Percentiles rank a stretch among this genome's conserved stretches.
These are phyloP conservation scores for Hylaeus volcanicus DNA, from an alignment of 1,140 invertebrate genomes.

Conservation along the genomic window DNA sequence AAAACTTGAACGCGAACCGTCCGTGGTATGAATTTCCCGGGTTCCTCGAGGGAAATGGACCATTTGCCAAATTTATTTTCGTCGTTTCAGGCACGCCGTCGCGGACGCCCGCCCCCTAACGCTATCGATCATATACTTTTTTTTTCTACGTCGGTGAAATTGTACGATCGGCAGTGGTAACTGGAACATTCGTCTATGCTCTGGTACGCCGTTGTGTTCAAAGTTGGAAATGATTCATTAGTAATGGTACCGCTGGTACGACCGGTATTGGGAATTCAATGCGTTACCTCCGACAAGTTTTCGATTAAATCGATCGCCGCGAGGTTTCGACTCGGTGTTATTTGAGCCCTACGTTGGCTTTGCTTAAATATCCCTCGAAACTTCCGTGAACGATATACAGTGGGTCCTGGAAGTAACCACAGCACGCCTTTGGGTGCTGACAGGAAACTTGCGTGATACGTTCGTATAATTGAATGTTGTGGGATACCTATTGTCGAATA, in stretches of 20 bases:
- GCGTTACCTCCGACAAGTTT: constrained; percentile 33
- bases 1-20: constrained; percentile 17
- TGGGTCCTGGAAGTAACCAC: too few relatives aligned
- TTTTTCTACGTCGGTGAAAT: constrained; percentile 12
- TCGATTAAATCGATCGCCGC: constrained; percentile 50
- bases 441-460: too few relatives aligned
- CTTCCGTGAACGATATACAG: neutral
- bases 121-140: constrained; percentile 47
- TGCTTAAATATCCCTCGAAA: constrained; percentile 29
- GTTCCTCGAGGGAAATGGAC: constrained; percentile 21
- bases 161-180: constrained; percentile 47
- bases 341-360: constrained; percentile 25
- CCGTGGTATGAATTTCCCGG: constrained; percentile 18
- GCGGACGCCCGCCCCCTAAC: constrained; percentile 11
- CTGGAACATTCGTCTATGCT: constrained; percentile 45
- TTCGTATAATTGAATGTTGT: too few relatives aligned
- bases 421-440: too few relatives aligned
- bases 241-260: constrained; percentile 44
- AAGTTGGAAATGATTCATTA: constrained; percentile 54
- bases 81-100: constrained; percentile 18
- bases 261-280: constrained; percentile 43
- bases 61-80: constrained; percentile 50
- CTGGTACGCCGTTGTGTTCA: constrained; percentile 40
- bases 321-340: constrained; percentile 35
- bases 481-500: too few relatives aligned